Evolutionary conservation across 2,113 vertebrate genomes (phyloP).

Genomic region (Albula glossodonta): DNA sequence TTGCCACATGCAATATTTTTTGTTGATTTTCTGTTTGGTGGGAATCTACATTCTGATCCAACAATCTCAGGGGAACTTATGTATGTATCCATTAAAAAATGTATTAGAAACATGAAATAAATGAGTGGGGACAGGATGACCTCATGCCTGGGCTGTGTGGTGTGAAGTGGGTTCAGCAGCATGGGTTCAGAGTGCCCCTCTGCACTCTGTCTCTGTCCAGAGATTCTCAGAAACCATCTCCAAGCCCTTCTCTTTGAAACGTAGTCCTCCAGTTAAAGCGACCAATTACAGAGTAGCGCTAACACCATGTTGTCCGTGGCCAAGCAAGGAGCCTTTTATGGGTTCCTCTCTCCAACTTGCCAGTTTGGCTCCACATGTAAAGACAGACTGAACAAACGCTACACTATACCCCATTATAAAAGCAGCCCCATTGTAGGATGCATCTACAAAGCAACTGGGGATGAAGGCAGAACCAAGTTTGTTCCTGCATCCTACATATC

Average conservation of each 20-base stretch:
- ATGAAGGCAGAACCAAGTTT: neutral
- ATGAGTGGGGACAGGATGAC: neutral
- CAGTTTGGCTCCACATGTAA: constrained; percentile 36
- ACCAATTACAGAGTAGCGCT: constrained; percentile 34
- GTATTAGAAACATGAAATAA: neutral
- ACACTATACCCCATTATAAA: constrained; percentile 33
- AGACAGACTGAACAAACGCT: constrained; percentile 36
- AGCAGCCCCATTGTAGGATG: constrained; percentile 19
- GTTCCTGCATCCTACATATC: neutral
- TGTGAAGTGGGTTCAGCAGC: neutral
- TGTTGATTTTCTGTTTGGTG: neutral
- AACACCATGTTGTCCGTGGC: constrained; percentile 15
- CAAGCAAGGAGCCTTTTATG: constrained; percentile 29
- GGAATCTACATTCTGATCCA: neutral
- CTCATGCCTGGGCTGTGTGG: neutral
- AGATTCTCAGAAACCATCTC: constrained; percentile 7
- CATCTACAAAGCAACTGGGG: constrained; percentile 2
- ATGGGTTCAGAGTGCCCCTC: neutral
- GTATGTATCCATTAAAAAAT: neutral
- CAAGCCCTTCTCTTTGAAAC: constrained; percentile 34
- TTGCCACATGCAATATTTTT: neutral
- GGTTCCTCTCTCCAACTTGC: neutral
- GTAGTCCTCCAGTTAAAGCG: constrained; percentile 28
- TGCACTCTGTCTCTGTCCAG: neutral
- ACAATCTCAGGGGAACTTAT: neutral